phyloP scores from a whole-genome alignment of 2,113 vertebrate genomes.

The Cyprinodon tularosa region DNA sequence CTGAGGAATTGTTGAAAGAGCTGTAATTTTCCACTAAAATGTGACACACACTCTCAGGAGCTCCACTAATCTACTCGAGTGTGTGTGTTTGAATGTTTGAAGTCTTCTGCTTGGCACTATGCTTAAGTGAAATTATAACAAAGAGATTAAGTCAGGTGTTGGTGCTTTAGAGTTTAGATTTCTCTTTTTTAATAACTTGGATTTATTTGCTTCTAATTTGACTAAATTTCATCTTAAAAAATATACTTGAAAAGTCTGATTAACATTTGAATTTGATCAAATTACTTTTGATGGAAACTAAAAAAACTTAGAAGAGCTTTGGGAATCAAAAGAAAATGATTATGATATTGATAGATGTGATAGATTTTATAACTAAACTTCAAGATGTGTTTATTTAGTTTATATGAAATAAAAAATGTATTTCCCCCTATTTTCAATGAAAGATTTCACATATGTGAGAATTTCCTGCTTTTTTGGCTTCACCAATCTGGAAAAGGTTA shows the following conservation, averaged over 20 bases:
- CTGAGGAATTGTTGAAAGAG: conserved; percentile 82
- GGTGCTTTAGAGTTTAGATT: conserved; percentile 2
- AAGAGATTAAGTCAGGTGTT: conserved; percentile 8
- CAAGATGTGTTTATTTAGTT: too few relatives aligned
- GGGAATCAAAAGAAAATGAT: too few relatives aligned
- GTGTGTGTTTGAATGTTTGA: conserved; percentile 30
- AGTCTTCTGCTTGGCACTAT: conserved; percentile 22
- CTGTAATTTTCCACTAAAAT: conserved; percentile 85
- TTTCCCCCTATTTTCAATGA: neutral
- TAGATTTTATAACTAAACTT: too few relatives aligned
- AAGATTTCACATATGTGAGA: neutral
- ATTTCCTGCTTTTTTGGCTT: neutral
- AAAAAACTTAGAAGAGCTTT: too few relatives aligned
- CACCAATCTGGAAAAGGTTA: neutral
- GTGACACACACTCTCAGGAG: conserved; percentile 74
- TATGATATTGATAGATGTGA: too few relatives aligned
- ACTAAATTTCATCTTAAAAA: neutral
- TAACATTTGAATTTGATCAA: neutral
- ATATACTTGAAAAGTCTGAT: neutral
- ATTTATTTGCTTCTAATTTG: too few relatives aligned
- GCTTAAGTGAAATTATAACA: conserved; percentile 26
- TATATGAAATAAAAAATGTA: neutral
- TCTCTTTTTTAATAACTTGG: neutral
- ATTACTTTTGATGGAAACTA: neutral
- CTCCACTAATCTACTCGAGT: conserved; percentile 58